A percentile compares a stretch with the other conserved stretches of the same genome.
phyloP scores from a whole-genome alignment of 2,113 vertebrate species.

The Bagarius yarrelli region DNA sequence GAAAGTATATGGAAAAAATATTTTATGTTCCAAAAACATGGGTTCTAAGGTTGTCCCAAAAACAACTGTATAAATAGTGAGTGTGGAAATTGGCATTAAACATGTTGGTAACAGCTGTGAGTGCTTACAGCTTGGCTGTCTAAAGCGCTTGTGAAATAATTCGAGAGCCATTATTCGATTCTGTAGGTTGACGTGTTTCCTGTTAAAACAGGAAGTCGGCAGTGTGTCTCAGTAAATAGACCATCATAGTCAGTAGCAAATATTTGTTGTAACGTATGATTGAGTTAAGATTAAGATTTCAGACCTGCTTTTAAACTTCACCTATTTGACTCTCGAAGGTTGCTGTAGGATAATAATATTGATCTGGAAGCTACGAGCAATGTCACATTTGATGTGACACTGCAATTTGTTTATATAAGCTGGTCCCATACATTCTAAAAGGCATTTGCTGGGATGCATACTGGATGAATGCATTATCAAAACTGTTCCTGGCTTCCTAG shows the following conservation, averaged over 20 bases:
- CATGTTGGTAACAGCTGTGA: conserved; percentile 5
- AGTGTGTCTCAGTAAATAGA: neutral
- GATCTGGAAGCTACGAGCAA: neutral
- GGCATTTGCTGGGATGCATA: neutral
- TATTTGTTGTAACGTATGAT: neutral
- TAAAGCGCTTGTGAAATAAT: neutral
- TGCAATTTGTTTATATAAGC: neutral
- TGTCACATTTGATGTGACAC: no score
- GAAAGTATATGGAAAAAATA: conserved; percentile 2
- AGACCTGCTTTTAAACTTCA: no score
- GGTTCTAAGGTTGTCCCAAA: conserved; percentile 6
- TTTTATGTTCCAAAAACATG: conserved; percentile 17
- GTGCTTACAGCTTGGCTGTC: conserved; percentile 8
- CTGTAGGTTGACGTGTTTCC: conserved; percentile 4
- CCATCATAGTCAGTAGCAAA: neutral
- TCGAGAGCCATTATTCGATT: neutral
- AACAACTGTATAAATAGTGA: conserved; percentile 4
- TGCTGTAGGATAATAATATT: neutral
- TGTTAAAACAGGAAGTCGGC: neutral
- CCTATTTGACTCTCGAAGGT: neutral
- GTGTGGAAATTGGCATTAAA: conserved; percentile 13
- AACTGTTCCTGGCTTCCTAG: neutral
- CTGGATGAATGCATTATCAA: neutral
- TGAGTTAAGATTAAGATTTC: neutral
- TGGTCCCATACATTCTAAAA: neutral